These are phyloP conservation scores for Exaiptasia diaphana DNA, from an alignment of 64 coral and sea anemone genomes.

Conservation along the genomic window DNA sequence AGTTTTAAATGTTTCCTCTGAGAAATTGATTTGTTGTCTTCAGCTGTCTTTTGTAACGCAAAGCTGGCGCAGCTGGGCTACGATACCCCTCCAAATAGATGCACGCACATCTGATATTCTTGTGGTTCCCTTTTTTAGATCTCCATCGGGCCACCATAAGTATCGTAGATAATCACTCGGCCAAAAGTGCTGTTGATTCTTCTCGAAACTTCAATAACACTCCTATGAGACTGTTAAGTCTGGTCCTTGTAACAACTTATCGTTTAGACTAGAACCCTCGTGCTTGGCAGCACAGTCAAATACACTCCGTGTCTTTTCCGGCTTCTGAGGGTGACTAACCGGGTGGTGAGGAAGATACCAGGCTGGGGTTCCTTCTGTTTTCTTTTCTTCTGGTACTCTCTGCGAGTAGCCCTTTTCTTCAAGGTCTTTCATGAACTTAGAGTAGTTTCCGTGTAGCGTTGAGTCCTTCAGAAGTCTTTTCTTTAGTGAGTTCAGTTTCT, in stretches of 20 bases:
- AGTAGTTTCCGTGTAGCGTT: conserved; percentile 37
- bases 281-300: conserved; percentile 47
- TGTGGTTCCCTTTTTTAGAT: neutral
- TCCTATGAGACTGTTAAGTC: no score
- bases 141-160: neutral
- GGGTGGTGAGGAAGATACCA: conserved; percentile 60
- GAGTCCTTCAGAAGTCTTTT: conserved; percentile 32
- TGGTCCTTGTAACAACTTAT: no score
- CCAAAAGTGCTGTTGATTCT: neutral
- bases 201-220: neutral
- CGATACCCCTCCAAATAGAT: neutral
- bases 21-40: neutral
- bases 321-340: conserved; percentile 51
- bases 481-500: neutral
- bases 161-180: neutral
- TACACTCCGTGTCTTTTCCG: conserved; percentile 16
- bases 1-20: neutral
- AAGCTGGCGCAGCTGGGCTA: neutral
- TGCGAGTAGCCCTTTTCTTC: conserved; percentile 33
- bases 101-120: no score
- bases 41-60: neutral
- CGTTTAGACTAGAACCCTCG: no score
- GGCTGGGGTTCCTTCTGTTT: neutral
- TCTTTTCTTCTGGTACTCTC: conserved; percentile 18
- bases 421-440: conserved; percentile 49